Evolutionary conservation across 2,888 invertebrate genomes (phyloP).

Genomic region (Hyposoter dolosus): DNA sequence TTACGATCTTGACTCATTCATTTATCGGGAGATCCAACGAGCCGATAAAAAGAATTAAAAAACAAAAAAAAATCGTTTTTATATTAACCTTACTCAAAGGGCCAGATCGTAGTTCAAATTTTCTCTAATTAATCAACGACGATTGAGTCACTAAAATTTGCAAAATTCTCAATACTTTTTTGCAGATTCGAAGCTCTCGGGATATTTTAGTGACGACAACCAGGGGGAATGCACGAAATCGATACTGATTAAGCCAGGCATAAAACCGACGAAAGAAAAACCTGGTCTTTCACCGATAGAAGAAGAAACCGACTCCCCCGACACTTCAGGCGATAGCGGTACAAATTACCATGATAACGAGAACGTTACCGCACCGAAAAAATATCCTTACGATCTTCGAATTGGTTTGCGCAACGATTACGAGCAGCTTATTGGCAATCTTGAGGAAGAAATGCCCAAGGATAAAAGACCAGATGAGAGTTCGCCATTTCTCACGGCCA

Average conservation of each 20-base stretch:
- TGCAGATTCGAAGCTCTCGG: neutral
- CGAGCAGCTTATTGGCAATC: slow-evolving; percentile 50
- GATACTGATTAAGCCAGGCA: slow-evolving; percentile 39
- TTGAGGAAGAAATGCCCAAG: slow-evolving; percentile 47
- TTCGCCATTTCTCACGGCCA: slow-evolving; percentile 66
- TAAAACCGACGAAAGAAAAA: slow-evolving; percentile 58
- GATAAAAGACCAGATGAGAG: slow-evolving; percentile 40
- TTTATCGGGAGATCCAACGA: slow-evolving; percentile 3
- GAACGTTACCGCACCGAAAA: slow-evolving; percentile 38
- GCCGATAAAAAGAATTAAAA: neutral
- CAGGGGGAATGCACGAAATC: slow-evolving; percentile 39
- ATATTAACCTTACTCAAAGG: neutral
- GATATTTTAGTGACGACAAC: slow-evolving; percentile 12
- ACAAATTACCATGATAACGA: slow-evolving; percentile 58
- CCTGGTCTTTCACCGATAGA: slow-evolving; percentile 71
- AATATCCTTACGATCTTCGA: slow-evolving; percentile 52
- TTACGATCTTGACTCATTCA: slow-evolving; percentile 38
- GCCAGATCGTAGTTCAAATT: neutral
- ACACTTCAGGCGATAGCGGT: slow-evolving; percentile 62
- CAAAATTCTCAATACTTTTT: neutral
- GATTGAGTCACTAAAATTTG: neutral
- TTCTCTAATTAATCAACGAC: neutral
- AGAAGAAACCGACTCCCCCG: slow-evolving; percentile 70
- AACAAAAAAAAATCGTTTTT: neutral
- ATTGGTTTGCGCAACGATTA: slow-evolving; percentile 55